phyloP scores from a whole-genome alignment of 2,797 vertebrate genomes.

The Loriculus beryllinus region DNA sequence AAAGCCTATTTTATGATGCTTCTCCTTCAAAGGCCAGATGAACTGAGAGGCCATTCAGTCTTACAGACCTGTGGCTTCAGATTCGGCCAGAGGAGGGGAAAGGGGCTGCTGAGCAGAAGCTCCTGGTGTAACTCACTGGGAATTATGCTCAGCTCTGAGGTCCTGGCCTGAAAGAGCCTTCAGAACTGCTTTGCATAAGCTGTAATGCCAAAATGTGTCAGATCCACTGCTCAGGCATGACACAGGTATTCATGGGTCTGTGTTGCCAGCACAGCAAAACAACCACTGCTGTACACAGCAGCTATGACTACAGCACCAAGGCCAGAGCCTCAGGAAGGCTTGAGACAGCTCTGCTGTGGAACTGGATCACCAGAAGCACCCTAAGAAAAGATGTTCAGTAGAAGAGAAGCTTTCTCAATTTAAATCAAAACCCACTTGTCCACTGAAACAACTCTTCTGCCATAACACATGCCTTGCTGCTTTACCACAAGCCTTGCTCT shows the following conservation, averaged over 20 bases:
- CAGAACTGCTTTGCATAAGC: background rate
- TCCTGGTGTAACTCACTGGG: background rate
- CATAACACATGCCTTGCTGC: background rate
- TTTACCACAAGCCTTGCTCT: background rate
- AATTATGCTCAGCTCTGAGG: background rate
- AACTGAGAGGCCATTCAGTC: background rate
- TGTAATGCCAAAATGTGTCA: background rate
- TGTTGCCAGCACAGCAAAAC: background rate
- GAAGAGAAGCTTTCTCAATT: background rate
- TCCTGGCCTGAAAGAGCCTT: background rate
- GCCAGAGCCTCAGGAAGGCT: background rate
- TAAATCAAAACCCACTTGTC: background rate
- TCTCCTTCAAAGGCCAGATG: background rate
- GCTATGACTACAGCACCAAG: background rate
- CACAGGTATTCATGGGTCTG: accelerated
- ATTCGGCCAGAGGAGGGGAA: background rate
- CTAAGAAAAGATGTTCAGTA: background rate
- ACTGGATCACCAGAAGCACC: background rate
- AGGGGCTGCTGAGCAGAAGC: background rate
- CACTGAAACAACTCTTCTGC: background rate
- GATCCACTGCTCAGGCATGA: background rate
- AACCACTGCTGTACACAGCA: background rate
- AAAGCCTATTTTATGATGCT: background rate
- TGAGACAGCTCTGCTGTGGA: background rate
- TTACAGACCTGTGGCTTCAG: background rate